Evolutionary conservation across 1,140 invertebrate genomes (phyloP).

Genomic region (Dryas iulia): DNA sequence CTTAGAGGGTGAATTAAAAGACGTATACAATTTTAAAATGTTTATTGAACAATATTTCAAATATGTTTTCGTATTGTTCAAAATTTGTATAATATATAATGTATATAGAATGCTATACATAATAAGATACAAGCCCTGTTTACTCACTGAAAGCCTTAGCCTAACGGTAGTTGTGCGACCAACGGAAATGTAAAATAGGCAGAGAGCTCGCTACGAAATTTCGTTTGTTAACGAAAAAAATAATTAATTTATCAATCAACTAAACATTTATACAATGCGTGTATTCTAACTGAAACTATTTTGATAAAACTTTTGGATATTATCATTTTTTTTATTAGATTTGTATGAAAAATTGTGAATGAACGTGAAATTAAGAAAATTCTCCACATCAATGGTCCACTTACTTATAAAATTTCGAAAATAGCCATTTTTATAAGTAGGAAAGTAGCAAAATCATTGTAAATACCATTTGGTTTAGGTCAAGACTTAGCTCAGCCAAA

Average conservation of each 20-base stretch:
- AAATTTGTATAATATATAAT: slow-evolving; percentile 72
- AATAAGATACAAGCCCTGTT: slow-evolving; percentile 73
- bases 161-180: slow-evolving; percentile 43
- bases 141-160: slow-evolving; percentile 71
- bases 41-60: slow-evolving; percentile 78
- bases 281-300: not conserved
- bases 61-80: slow-evolving; percentile 70
- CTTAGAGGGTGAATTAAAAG: slow-evolving; percentile 43
- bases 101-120: slow-evolving; percentile 72
- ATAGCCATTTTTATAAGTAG: slow-evolving; percentile 20
- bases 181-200: slow-evolving; percentile 18
- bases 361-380: not conserved
- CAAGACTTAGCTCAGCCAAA: slow-evolving; percentile 15
- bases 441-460: slow-evolving; percentile 25
- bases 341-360: not conserved
- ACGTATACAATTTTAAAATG: slow-evolving; percentile 56
- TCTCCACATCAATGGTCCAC: slow-evolving; percentile 18
- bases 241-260: not conserved
- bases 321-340: not conserved
- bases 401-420: slow-evolving; percentile 23
- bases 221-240: not conserved
- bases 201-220: slow-evolving; percentile 10
- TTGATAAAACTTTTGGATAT: not conserved
- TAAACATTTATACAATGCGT: not conserved
- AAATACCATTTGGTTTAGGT: not conserved